Evolutionary conservation across 2,888 invertebrate genomes (phyloP).

Genomic region (Macaria notata): DNA sequence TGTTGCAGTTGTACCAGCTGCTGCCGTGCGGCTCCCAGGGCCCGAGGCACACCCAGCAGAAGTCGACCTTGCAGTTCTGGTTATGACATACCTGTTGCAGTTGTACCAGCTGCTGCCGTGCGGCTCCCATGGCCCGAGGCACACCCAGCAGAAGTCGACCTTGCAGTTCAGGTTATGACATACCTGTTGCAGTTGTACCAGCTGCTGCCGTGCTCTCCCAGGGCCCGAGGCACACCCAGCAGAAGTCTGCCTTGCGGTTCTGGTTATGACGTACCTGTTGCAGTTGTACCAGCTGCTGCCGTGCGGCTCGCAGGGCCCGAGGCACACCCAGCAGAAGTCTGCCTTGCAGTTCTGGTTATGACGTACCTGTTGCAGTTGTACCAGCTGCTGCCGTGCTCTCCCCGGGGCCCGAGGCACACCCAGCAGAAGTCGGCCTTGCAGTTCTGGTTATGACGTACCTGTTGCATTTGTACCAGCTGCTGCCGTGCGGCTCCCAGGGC

Average conservation of each 20-base stretch:
- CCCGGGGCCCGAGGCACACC: conserved; percentile 97
- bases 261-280: conserved; percentile 83
- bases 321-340: conserved; percentile 99
- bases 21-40: too few species aligned
- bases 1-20: conserved; percentile 99
- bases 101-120: conserved; percentile 99
- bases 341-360: conserved; percentile 98
- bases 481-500: conserved; percentile 76
- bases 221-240: conserved; percentile 92
- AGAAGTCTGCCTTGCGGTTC: too few species aligned
- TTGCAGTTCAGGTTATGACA: too few species aligned
- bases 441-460: conserved; percentile 98
- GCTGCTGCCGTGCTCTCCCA: conserved; percentile 99
- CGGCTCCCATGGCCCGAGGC: conserved; percentile 98
- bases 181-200: conserved; percentile 97
- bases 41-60: conserved; percentile 99
- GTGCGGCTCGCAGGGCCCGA: conserved; percentile 99
- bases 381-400: conserved; percentile 84
- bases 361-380: conserved; percentile 99
- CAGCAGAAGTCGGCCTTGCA: conserved; percentile 99
- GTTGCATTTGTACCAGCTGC: conserved; percentile 99
- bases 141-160: too few species aligned
- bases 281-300: conserved; percentile 98
- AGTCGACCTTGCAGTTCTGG: conserved; percentile 98
- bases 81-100: conserved; percentile 99